These are phyloP conservation scores for Blennius ocellaris DNA, from an alignment of 2,113 vertebrate species.

Conservation along the genomic window DNA sequence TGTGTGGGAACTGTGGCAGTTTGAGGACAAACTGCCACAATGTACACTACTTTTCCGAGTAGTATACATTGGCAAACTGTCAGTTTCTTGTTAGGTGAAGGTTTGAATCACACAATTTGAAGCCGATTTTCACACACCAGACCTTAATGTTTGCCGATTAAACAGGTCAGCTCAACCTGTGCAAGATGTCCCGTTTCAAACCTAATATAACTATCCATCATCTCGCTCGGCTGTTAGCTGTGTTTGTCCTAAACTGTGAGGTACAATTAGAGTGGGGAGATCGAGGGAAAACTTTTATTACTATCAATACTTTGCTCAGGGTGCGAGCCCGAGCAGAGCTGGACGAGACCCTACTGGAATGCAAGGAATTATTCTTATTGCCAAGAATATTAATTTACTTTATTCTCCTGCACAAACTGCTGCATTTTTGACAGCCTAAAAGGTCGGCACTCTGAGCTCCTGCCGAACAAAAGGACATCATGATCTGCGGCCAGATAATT, in stretches of 20 bases:
- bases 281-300: no score
- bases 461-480: no score
- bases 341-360: no score
- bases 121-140: not conserved
- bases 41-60: not conserved
- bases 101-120: not conserved
- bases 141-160: slow-evolving; percentile 13
- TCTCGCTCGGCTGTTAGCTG: not conserved
- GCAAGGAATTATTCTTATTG: no score
- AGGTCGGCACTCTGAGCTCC: no score
- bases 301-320: no score
- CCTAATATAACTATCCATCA: slow-evolving; percentile 6
- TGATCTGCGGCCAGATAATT: no score
- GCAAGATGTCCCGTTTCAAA: slow-evolving; percentile 23
- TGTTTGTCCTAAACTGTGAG: not conserved
- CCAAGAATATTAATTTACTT: no score
- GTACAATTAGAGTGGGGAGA: no score
- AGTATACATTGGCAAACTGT: not conserved
- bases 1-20: not conserved
- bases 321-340: no score
- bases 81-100: not conserved
- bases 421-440: no score
- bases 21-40: not conserved
- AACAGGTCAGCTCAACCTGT: slow-evolving; percentile 5
- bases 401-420: no score